Conservation (phyloP, 2,113 vertebrate genomes). For the Trematomus loennbergii region DNA sequence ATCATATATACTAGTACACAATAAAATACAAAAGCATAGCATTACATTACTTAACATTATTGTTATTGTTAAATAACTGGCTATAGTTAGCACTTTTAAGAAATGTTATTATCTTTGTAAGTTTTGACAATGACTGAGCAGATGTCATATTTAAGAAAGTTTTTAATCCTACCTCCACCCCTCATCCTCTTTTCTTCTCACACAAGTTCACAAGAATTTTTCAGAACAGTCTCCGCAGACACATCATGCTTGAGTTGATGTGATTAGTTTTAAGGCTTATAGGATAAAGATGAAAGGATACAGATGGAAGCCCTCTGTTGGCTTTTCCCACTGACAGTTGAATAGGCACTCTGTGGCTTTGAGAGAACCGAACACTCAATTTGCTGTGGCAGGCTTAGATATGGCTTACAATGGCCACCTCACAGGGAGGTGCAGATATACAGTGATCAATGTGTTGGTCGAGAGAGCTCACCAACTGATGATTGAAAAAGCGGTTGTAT, state of each 20-base stretch:
- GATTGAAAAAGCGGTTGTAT: neutral
- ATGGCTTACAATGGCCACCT: conserved; percentile 61
- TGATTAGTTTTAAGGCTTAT: conserved; percentile 73
- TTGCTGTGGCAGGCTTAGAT: conserved; percentile 44
- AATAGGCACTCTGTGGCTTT: conserved; percentile 61
- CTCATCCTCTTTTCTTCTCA: conserved; percentile 60
- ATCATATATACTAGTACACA: too few relatives aligned
- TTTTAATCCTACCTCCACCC: conserved; percentile 1
- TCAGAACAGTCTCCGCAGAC: conserved; percentile 51
- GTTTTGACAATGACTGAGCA: neutral
- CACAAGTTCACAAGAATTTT: conserved; percentile 33
- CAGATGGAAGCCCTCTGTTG: conserved; percentile 72
- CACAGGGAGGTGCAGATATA: conserved; percentile 29
- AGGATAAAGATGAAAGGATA: conserved; percentile 73
- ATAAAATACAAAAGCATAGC: too few relatives aligned
- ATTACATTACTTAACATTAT: neutral
- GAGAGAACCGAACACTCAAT: conserved; percentile 49
- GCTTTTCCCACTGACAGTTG: conserved; percentile 74
- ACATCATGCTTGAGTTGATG: conserved; percentile 65
- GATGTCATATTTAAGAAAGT: neutral
- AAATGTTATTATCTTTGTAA: neutral
- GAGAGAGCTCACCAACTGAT: conserved; percentile 1
- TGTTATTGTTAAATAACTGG: neutral
- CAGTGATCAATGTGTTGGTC: conserved; percentile 4
- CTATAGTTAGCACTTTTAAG: neutral